A percentile compares a stretch with the other conserved stretches of the same genome.
Evolutionary conservation across 1,140 invertebrate species (phyloP).

Genomic region (Leptinotarsa defecta): DNA sequence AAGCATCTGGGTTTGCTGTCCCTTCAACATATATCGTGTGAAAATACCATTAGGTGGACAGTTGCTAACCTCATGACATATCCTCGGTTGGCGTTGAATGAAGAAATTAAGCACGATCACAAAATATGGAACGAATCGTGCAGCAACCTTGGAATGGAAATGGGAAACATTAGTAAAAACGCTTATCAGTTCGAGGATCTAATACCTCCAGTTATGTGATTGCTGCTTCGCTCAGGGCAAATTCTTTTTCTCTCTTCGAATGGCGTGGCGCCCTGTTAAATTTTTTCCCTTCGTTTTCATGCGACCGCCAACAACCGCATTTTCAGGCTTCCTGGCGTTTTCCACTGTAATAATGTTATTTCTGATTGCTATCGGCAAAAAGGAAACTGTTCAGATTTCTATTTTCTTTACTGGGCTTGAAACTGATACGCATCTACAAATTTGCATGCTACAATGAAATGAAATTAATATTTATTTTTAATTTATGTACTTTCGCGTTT

Average conservation of each 20-base stretch:
- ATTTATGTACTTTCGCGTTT: not conserved
- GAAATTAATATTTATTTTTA: constrained; percentile 16
- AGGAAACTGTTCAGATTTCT: constrained; percentile 14
- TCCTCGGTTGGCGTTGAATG: not conserved
- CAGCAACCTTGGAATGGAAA: not conserved
- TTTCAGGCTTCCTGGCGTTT: constrained; percentile 10
- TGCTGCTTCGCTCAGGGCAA: not conserved
- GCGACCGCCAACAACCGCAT: constrained; percentile 4
- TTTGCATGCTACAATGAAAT: constrained; percentile 18
- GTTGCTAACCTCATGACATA: not conserved
- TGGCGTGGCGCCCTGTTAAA: not conserved
- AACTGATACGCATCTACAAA: constrained; percentile 16
- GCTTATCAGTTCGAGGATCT: not conserved
- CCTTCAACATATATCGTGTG: not conserved
- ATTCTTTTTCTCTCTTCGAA: not conserved
- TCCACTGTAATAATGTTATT: constrained; percentile 14
- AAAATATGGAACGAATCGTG: not conserved
- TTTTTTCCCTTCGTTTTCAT: constrained; percentile 5
- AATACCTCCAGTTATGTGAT: not conserved
- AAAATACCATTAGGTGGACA: not conserved
- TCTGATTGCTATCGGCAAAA: constrained; percentile 11
- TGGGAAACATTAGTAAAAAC: constrained; percentile 1
- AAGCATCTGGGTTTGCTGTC: not conserved
- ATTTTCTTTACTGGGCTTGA: constrained; percentile 17
- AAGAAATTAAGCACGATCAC: not conserved